These are phyloP conservation scores for Ferrisia virgata DNA, from an alignment of 2,888 invertebrate genomes.

Conservation along the genomic window DNA sequence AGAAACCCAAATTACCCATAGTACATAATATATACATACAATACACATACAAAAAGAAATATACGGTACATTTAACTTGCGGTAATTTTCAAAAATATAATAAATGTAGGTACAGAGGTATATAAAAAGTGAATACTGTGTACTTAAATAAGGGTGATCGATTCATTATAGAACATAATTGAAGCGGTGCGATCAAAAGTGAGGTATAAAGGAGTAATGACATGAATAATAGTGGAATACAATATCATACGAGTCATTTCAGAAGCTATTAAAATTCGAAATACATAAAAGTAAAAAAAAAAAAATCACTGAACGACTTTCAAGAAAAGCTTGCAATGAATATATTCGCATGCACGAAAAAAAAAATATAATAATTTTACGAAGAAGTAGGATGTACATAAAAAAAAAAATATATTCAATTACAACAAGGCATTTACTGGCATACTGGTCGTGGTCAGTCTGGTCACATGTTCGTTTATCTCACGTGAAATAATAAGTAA, in stretches of 20 bases:
- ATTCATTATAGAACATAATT: not conserved
- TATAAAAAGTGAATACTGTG: too few relatives aligned
- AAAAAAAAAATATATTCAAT: too few relatives aligned
- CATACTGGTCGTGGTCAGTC: too few relatives aligned
- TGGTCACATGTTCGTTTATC: too few relatives aligned
- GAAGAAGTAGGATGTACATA: too few relatives aligned
- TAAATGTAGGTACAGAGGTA: not conserved
- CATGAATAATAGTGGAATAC: not conserved
- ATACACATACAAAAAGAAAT: not conserved
- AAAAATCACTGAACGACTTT: too few relatives aligned
- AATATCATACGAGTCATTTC: not conserved
- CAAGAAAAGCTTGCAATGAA: too few relatives aligned
- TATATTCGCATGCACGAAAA: too few relatives aligned
- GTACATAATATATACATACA: not conserved
- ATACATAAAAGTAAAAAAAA: too few relatives aligned
- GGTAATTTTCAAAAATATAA: not conserved
- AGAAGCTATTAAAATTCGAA: not conserved
- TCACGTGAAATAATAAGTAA: too few relatives aligned
- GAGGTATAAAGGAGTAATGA: not conserved
- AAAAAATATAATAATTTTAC: too few relatives aligned
- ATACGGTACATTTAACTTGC: not conserved
- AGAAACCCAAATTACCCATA: not conserved
- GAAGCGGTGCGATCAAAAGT: constrained; percentile 6
- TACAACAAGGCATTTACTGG: too few relatives aligned
- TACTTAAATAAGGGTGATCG: not conserved